Base-by-base conservation (phyloP, 2,888 invertebrate genomes). In the Drosophila limbata region DNA sequence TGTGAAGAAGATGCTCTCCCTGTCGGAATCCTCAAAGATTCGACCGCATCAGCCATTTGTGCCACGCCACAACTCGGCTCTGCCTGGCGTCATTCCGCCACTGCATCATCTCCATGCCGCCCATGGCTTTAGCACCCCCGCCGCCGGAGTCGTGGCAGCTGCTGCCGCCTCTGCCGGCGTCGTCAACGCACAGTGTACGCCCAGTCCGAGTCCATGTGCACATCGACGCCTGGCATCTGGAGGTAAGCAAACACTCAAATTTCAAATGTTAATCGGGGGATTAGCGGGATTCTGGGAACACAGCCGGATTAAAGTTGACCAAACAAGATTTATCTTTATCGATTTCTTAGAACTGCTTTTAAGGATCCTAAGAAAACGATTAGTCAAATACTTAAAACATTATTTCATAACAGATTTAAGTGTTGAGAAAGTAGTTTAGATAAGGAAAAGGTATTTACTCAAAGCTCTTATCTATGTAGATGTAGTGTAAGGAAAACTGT, bases 1-100 rank as follows among this genome's bases (percentile, higher is more conserved):
- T 9, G 98, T 99, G 17, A 95, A 98, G 87, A 99, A 99, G 92
- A 95, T 99, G 91, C 94, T 99, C 81, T 96, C 98, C 8, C 94
- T 99, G 33, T 96, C 97, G 11, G 97, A 97, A 91, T 96, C 96
- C 13, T 96, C 95, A 56, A 98, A 98, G 93, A 96, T 97, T 10
- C 94, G 97, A 59, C 97, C 97, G 6, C 97, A 97, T 90, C 97
- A 97, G 91, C 97, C 98, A 1, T 91, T 89, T 57, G 81, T 90
- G 31, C 74, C 89, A 31, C 94, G 97, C 55, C 95, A 95, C 85
- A 92, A 93, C n/a, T 92, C 95, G 4, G 86, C 84, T 4, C 65
- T 88, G 53, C 77, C 85, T 0, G 84, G 80, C 21, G 82, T 80
- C 39, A 81, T 89, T 51, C 95, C 96, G 39, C 95, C 96, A 31